Evolutionary conservation across 2,888 invertebrate genomes (phyloP).

Genomic region (Cremastinae sp.): DNA sequence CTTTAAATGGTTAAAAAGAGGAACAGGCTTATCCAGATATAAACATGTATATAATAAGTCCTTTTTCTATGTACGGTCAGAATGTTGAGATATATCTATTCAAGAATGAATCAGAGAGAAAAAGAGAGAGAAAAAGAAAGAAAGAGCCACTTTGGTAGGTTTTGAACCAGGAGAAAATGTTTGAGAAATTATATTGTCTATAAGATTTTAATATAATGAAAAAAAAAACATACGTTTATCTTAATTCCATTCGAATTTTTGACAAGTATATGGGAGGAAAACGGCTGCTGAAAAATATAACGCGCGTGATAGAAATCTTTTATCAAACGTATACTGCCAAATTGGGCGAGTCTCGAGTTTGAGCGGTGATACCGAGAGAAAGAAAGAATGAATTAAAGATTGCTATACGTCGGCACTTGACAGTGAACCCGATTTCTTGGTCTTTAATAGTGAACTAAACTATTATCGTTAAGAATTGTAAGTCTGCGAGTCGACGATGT

Average conservation of each 20-base stretch:
- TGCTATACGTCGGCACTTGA: too few relatives aligned
- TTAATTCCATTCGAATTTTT: neutral
- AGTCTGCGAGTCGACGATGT: constrained; percentile 46
- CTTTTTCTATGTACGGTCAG: constrained; percentile 54
- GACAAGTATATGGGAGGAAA: neutral
- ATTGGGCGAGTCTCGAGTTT: constrained; percentile 27
- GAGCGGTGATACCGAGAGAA: neutral
- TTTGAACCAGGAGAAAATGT: neutral
- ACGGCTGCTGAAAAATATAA: constrained; percentile 10
- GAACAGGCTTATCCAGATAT: constrained; percentile 22
- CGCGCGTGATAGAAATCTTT: constrained; percentile 6
- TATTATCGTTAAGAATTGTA: constrained; percentile 36
- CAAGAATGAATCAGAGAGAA: constrained; percentile 22
- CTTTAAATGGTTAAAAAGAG: constrained; percentile 53
- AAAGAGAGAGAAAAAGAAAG: too few relatives aligned
- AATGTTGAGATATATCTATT: constrained; percentile 32
- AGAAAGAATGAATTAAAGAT: too few relatives aligned
- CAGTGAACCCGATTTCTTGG: constrained; percentile 12
- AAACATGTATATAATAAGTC: constrained; percentile 64
- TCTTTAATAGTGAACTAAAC: constrained; percentile 50
- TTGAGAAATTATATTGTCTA: too few relatives aligned
- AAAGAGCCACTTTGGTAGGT: neutral
- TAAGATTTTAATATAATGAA: neutral
- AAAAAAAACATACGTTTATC: constrained; percentile 8
- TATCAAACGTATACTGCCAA: constrained; percentile 44